These are phyloP conservation scores for Noctilio leporinus DNA, from an alignment of 2,113 vertebrate genomes.

Conservation along the genomic window DNA sequence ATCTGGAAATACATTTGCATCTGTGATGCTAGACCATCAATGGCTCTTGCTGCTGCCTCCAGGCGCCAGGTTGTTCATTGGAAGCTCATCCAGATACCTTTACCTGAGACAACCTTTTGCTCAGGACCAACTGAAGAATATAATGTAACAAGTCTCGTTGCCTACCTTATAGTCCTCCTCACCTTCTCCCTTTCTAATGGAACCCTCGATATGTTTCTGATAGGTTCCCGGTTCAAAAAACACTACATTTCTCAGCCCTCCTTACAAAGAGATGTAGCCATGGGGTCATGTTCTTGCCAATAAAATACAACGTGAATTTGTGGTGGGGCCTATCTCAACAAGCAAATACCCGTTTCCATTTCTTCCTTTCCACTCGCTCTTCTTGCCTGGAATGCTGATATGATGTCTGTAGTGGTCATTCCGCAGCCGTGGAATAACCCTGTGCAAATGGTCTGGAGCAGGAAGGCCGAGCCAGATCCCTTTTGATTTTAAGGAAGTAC, in stretches of 20 bases:
- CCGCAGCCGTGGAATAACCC: background rate
- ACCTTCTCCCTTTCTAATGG: background rate
- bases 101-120: background rate
- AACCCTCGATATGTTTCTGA: background rate
- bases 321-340: background rate
- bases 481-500: background rate
- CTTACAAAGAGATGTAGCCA: background rate
- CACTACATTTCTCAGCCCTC: background rate
- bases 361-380: background rate
- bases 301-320: background rate
- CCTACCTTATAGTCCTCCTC: background rate
- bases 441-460: background rate
- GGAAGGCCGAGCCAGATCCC: background rate
- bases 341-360: accelerated
- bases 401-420: background rate
- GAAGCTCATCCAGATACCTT: background rate
- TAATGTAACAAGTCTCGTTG: background rate
- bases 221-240: background rate
- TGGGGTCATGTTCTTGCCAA: background rate
- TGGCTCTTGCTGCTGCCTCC: background rate
- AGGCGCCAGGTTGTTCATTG: background rate
- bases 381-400: background rate
- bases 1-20: conserved; percentile 12
- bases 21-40: background rate
- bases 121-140: background rate